Evolutionary conservation across 2,113 vertebrate genomes (phyloP).

Genomic region (Strigops habroptila): DNA sequence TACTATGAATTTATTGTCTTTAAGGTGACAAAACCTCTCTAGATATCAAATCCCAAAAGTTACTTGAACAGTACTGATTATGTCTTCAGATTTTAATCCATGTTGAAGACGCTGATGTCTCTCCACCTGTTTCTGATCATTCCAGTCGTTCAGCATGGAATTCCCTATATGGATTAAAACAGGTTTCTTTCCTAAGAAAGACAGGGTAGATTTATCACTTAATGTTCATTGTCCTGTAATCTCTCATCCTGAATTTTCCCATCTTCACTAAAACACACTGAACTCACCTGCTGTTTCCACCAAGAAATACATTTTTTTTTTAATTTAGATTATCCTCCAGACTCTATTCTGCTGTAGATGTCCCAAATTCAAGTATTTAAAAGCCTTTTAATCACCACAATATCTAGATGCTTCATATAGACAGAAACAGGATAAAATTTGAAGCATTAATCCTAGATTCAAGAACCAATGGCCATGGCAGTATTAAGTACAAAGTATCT

Average conservation of each 20-base stretch:
- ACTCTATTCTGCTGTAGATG: background rate
- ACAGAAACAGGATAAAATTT: background rate
- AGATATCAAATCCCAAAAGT: background rate
- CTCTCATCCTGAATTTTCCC: conserved; percentile 38
- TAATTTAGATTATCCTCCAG: background rate
- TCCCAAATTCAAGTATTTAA: background rate
- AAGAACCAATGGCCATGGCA: fast-evolving
- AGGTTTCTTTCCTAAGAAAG: conserved; percentile 55
- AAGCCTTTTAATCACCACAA: background rate
- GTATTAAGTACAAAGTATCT: background rate
- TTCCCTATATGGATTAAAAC: background rate
- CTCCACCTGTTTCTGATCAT: conserved; percentile 37
- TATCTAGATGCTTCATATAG: background rate
- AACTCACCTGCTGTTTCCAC: background rate
- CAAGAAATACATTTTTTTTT: background rate
- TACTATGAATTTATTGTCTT: background rate
- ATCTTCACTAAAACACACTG: background rate
- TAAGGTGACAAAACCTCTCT: background rate
- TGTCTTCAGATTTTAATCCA: conserved; percentile 21
- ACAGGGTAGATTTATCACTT: conserved; percentile 47
- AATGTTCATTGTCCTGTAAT: conserved; percentile 21
- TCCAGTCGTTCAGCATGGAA: conserved; percentile 23
- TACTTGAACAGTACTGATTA: conserved; percentile 6
- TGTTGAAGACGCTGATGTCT: conserved; percentile 1
- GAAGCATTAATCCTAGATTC: background rate